phyloP scores from a whole-genome alignment of 2,113 vertebrate species.

The Ptilorrhoa leucosticta region DNA sequence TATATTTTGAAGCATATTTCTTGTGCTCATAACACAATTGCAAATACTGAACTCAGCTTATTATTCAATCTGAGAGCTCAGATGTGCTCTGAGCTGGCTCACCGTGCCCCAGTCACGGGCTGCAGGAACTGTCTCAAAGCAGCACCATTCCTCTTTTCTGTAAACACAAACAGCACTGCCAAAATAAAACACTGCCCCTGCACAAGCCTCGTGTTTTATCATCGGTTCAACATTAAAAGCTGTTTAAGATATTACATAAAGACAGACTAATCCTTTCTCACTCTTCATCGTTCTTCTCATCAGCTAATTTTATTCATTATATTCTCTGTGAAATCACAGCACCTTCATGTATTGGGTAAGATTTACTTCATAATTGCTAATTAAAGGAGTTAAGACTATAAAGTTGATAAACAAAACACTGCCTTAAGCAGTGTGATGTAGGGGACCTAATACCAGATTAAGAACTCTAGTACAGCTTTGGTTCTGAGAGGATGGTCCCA shows the following conservation, averaged over 20 bases:
- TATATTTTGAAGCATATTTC: not conserved
- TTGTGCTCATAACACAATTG: not conserved
- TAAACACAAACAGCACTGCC: not conserved
- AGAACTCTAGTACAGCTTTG: not conserved
- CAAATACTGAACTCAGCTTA: not conserved
- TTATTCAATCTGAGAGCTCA: not conserved
- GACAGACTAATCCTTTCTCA: not conserved
- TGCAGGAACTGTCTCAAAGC: not conserved
- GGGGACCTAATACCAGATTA: not conserved
- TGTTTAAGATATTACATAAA: not conserved
- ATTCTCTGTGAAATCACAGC: not conserved
- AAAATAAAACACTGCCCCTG: not conserved
- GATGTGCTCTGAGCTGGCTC: not conserved
- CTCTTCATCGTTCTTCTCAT: not conserved
- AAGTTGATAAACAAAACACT: not conserved
- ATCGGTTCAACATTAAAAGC: not conserved
- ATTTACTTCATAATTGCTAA: not conserved
- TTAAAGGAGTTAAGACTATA: not conserved
- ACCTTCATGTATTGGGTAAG: not conserved
- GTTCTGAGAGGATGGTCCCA: not conserved
- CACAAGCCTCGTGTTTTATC: not conserved
- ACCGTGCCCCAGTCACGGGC: not conserved
- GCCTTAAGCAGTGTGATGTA: not conserved
- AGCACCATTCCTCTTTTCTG: not conserved
- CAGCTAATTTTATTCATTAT: not conserved